Percentiles rank a stretch among this genome's conserved stretches.
Conservation (phyloP, 2,797 vertebrate species). For the Arctocebus calabarensis region DNA sequence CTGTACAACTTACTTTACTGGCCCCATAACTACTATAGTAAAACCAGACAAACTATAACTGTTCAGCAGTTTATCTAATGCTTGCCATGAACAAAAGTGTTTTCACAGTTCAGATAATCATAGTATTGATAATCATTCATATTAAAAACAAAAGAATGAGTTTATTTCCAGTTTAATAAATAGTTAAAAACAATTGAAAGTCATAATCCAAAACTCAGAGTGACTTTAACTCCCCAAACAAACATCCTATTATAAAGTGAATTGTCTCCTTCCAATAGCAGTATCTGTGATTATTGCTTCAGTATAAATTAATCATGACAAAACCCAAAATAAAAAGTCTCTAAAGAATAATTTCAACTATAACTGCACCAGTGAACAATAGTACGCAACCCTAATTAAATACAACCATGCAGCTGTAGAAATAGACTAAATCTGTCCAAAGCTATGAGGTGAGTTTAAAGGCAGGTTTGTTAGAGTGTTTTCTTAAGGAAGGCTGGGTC, state of each 20-base stretch:
- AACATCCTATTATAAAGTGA: conserved; percentile 80
- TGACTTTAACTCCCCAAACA: conserved; percentile 81
- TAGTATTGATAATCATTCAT: conserved; percentile 75
- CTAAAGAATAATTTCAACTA: conserved; percentile 89
- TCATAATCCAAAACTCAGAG: conserved; percentile 80
- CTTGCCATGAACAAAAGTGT: conserved; percentile 75
- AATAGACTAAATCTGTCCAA: conserved; percentile 92
- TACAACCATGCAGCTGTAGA: conserved; percentile 94
- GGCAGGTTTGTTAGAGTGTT: conserved; percentile 89
- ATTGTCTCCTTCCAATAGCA: conserved; percentile 83
- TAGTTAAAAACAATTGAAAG: conserved; percentile 79
- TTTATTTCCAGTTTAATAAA: conserved; percentile 76
- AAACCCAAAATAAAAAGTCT: conserved; percentile 88
- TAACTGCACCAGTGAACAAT: conserved; percentile 91
- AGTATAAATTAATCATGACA: conserved; percentile 89
- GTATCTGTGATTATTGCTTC: conserved; percentile 84
- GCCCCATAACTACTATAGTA: conserved; percentile 62
- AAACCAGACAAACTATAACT: conserved; percentile 75
- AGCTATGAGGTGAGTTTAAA: conserved; percentile 87
- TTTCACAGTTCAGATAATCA: conserved; percentile 82
- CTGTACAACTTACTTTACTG: conserved; percentile 14
- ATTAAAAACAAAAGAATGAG: conserved; percentile 77
- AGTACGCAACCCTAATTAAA: conserved; percentile 91
- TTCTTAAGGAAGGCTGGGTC: conserved; percentile 92
- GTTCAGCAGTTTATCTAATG: conserved; percentile 70